Base-by-base conservation (phyloP, 2,113 vertebrate genomes). In the Thunnus thynnus region DNA sequence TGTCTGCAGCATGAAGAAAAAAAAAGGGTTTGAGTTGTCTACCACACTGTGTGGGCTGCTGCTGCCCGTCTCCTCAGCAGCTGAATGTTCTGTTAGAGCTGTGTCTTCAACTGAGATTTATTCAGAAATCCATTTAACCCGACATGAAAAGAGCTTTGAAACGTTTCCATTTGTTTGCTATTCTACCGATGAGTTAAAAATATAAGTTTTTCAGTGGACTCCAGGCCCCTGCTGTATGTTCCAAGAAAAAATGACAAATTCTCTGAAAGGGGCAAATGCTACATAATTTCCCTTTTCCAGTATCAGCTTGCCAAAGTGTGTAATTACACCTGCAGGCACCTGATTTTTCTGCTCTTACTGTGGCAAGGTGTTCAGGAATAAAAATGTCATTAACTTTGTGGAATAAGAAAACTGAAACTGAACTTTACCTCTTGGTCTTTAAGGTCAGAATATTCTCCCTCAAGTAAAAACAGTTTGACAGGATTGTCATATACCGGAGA, bases 1-100 rank as follows among this genome's bases (percentile, higher is more conserved):
- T 77, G 62, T 70, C 66, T 85, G 86, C 56, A 36, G 65, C 55
- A 68, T 66, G 30, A 30, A 30, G 67, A 80, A 50, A 68, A 80
- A 50, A 68, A 63, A 66, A 70, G 16, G 56, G n/a, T 66, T 68
- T n/a, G 72, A 77, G 47, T 58, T 70, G 78, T 61, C 60, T 46
- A 20, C 58, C 52, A 68, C 63, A 32, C 32, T 57, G 69, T 41
- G 72, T 83, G 79, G 86, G 72, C 56, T 61, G 55, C 57, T 79
- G 57, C 60, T 51, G 50, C 36, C 61, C 32, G 22, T 41, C 54
- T 78, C 69, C 72, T 41, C 36, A 41, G 62, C 22, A 56, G 48
- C 63, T 55, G 16, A 27, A 48, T 47, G 64, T 56, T 60, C 50
- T 27, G 22, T n/a, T 47, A 25, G 60, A 67, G 11, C 61, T 30